Evolutionary conservation across 2,797 vertebrate genomes (phyloP).

Genomic region (Sebastes flavidus): DNA sequence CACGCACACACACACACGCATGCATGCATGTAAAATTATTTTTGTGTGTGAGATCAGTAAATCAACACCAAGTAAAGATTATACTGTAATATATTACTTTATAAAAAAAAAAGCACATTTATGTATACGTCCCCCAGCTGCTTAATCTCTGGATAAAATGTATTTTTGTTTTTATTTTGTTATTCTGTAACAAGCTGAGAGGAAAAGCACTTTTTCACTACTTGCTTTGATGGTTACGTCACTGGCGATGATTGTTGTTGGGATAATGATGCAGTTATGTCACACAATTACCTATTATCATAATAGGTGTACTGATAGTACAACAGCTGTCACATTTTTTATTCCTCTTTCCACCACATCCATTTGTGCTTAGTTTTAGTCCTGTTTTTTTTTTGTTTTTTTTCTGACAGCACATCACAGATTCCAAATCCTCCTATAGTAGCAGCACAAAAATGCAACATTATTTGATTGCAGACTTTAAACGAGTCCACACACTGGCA

Average conservation of each 20-base stretch:
- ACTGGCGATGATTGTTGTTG: not conserved
- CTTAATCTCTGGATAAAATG: not conserved
- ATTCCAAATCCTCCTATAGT: not conserved
- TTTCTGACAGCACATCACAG: not conserved
- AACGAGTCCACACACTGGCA: not conserved
- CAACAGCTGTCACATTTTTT: not conserved
- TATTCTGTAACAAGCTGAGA: not conserved
- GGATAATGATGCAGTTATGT: not conserved
- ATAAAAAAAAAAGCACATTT: not conserved
- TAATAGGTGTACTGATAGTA: not conserved
- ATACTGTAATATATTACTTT: not conserved
- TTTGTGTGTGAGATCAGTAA: slow-evolving; percentile 17
- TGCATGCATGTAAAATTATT: not conserved
- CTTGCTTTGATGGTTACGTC: not conserved
- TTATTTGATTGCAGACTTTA: not conserved
- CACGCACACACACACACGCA: not conserved
- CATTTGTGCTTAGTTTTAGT: not conserved
- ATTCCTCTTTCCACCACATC: not conserved
- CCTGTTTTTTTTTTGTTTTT: not conserved
- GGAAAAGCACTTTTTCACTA: not conserved
- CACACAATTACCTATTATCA: not conserved
- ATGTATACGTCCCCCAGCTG: not conserved
- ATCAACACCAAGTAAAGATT: not conserved
- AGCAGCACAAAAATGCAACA: not conserved
- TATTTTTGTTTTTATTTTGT: not conserved